Evolutionary conservation across 2,797 vertebrate species (phyloP).

Genomic region (Tympanoctomys barrerae): DNA sequence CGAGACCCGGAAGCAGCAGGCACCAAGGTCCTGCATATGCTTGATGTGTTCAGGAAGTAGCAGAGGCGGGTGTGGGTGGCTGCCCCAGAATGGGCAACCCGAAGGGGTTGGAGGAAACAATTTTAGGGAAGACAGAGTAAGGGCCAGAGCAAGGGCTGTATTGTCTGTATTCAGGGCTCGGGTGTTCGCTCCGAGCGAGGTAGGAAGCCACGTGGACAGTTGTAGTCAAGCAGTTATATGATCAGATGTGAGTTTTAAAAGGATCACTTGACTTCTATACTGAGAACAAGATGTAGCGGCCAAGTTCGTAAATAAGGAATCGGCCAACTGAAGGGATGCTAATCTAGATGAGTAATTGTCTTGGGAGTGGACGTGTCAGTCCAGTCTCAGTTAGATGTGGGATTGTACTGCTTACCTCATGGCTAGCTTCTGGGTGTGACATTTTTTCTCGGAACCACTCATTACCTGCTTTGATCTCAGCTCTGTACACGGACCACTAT

Average conservation of each 20-base stretch:
- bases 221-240: neutral
- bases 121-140: neutral
- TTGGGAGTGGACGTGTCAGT: neutral
- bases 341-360: neutral
- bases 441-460: conserved; percentile 33
- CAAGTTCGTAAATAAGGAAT: conserved; percentile 9
- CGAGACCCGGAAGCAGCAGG: neutral
- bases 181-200: neutral
- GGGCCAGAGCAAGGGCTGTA: neutral
- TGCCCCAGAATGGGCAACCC: neutral
- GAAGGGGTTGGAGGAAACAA: neutral
- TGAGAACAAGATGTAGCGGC: neutral
- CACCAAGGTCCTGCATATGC: neutral
- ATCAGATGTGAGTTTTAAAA: neutral
- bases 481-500: neutral
- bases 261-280: neutral
- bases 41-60: neutral
- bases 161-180: neutral
- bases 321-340: neutral
- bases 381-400: neutral
- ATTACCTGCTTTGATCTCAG: neutral
- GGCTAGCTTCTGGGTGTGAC: neutral
- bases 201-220: neutral
- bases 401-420: neutral
- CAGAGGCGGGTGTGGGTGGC: neutral